Percentiles rank a stretch among this genome's conserved stretches.
Conservation (phyloP, 2,797 vertebrate species). For the Sebastes taczanowskii region DNA sequence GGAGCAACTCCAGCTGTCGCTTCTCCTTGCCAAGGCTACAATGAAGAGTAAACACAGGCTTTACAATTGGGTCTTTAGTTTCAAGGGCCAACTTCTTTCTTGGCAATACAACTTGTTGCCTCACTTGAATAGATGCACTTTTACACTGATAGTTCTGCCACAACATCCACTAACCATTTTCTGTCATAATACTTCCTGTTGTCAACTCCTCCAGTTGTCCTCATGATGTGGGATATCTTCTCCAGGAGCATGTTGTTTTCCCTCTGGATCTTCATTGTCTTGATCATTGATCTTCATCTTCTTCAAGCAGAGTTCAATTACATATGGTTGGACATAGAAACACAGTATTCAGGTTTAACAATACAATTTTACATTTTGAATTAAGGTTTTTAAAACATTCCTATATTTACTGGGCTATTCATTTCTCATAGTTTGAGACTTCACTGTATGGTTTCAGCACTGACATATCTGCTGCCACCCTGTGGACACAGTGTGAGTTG, state of each 20-base stretch:
- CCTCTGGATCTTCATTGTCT: constrained; percentile 68
- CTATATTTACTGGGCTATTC: neutral
- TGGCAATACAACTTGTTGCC: neutral
- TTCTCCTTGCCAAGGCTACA: constrained; percentile 76
- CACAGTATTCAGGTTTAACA: neutral
- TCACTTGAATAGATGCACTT: neutral
- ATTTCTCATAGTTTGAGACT: neutral
- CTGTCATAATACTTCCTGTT: constrained; percentile 72
- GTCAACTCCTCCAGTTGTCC: constrained; percentile 70
- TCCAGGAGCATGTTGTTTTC: constrained; percentile 82
- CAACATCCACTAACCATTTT: constrained; percentile 74
- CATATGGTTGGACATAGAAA: neutral
- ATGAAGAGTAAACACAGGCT: constrained; percentile 5
- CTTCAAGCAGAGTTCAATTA: constrained; percentile 72
- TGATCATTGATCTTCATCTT: constrained; percentile 51
- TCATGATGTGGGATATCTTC: constrained; percentile 81
- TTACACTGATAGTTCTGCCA: neutral
- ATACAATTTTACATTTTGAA: neutral
- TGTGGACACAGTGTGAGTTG: neutral
- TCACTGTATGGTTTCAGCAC: neutral
- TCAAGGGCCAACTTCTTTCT: neutral
- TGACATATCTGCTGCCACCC: constrained; percentile 16
- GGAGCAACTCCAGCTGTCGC: constrained; percentile 70
- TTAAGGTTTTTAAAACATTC: neutral
- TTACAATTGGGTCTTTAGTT: neutral